Conservation (phyloP, 2,888 invertebrate genomes). For the Phoronis australis region DNA sequence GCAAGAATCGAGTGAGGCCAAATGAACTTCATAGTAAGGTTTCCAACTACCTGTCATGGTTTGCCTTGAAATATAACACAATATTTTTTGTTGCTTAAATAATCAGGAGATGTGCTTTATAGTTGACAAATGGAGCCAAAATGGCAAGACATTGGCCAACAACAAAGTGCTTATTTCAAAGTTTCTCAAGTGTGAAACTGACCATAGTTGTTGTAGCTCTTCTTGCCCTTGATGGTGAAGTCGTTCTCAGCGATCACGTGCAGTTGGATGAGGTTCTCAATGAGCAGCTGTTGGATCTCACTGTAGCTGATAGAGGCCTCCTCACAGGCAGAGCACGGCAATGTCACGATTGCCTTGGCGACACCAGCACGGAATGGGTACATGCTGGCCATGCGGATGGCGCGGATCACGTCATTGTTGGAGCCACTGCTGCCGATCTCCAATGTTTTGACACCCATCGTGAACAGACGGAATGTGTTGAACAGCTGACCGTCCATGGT, state of each 20-base stretch:
- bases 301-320: conserved; percentile 33
- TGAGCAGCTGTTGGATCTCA: conserved; percentile 12
- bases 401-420: conserved; percentile 51
- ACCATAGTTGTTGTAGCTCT: conserved; percentile 66
- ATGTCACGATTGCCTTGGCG: conserved; percentile 73
- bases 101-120: no score
- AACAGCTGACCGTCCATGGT: conserved; percentile 54
- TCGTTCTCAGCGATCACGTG: conserved; percentile 29
- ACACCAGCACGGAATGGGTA: conserved; percentile 78
- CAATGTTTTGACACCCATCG: conserved; percentile 28
- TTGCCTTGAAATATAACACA: not conserved
- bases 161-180: no score
- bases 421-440: conserved; percentile 17
- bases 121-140: no score
- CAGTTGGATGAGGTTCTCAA: conserved; percentile 24
- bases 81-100: no score
- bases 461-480: conserved; percentile 26
- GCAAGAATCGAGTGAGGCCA: not conserved
- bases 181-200: no score
- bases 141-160: no score
- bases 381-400: conserved; percentile 62
- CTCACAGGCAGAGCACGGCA: conserved; percentile 75
- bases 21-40: no score
- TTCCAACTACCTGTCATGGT: not conserved
- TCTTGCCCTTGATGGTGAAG: conserved; percentile 47